Evolutionary conservation across 2,113 vertebrate genomes (phyloP).

Genomic region (Beaufortia kweichowensis): DNA sequence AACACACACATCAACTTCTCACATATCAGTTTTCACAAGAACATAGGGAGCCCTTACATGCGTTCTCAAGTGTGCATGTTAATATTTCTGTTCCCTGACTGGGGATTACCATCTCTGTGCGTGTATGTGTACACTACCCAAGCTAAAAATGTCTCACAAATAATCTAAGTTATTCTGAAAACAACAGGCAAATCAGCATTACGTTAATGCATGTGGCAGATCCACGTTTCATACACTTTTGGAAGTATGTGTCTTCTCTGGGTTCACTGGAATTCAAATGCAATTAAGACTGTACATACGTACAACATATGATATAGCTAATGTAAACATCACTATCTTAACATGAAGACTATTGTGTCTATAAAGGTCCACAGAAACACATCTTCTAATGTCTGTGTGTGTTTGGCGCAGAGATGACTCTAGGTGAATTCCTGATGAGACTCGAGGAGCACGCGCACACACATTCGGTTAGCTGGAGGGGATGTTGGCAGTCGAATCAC

Average conservation of each 20-base stretch:
- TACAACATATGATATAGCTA: too few species aligned
- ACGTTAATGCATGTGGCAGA: too few species aligned
- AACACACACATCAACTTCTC: background rate
- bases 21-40: constrained; percentile 27
- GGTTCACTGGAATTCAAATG: too few species aligned
- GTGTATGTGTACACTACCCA: background rate
- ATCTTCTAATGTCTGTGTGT: background rate
- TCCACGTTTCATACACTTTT: too few species aligned
- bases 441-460: constrained; percentile 11
- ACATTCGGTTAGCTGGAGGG: background rate
- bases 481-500: constrained; percentile 17
- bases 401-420: constrained; percentile 47
- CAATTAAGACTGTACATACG: too few species aligned
- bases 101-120: background rate
- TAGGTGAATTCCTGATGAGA: constrained; percentile 52
- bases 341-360: too few species aligned
- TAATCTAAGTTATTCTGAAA: too few species aligned
- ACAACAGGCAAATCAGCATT: too few species aligned
- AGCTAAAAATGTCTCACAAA: too few species aligned
- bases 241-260: too few species aligned
- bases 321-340: too few species aligned
- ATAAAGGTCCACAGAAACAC: too few species aligned
- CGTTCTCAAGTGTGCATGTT: background rate
- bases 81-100: background rate
- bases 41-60: constrained; percentile 7